Conservation (phyloP, 1,140 invertebrate species). For the Zaprionus gabonicus region DNA sequence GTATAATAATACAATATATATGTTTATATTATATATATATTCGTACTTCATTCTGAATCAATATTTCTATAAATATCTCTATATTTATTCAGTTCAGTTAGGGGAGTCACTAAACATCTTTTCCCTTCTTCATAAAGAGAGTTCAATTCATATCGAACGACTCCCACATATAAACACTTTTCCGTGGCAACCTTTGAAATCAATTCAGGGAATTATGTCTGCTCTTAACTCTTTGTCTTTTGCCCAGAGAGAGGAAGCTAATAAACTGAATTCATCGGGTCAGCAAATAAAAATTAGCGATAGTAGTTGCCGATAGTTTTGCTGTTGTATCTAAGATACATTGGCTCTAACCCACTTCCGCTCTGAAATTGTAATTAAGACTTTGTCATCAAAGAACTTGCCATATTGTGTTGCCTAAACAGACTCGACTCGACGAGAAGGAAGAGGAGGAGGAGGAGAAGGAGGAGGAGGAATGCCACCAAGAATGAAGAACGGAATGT, state of each 20-base stretch:
- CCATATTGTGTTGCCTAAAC: conserved; percentile 3
- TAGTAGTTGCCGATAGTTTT: neutral
- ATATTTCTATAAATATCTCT: too few relatives aligned
- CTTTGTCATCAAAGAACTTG: conserved; percentile 1
- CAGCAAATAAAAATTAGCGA: neutral
- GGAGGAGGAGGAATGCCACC: neutral
- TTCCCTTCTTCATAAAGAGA: neutral
- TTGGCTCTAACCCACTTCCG: neutral
- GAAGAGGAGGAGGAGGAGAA: neutral
- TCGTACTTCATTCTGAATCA: too few relatives aligned
- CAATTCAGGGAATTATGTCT: conserved; percentile 9
- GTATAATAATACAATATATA: too few relatives aligned
- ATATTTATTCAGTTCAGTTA: too few relatives aligned
- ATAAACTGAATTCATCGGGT: neutral
- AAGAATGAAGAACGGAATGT: neutral
- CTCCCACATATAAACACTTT: conserved; percentile 1
- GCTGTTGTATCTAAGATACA: neutral
- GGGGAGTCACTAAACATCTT: too few relatives aligned
- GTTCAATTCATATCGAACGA: neutral
- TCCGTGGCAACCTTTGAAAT: conserved; percentile 18
- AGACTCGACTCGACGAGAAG: neutral
- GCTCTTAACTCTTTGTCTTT: conserved; percentile 12
- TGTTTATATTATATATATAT: too few relatives aligned
- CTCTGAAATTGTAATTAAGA: conserved; percentile 1
- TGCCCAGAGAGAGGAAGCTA: neutral